Evolutionary conservation across 1,140 invertebrate species (phyloP).

Genomic region (Orchestia grillus): DNA sequence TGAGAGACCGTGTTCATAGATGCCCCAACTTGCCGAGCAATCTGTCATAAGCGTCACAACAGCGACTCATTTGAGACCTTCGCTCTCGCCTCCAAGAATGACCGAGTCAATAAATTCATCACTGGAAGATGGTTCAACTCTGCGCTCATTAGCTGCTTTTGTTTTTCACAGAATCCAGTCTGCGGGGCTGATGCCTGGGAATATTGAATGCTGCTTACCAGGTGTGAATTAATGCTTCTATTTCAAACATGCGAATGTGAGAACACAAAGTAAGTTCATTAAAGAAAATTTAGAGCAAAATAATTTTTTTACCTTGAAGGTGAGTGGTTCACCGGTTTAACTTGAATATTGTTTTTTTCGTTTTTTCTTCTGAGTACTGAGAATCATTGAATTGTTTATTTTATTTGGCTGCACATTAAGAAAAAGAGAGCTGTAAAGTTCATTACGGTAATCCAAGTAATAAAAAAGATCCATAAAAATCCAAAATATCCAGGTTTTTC

Average conservation of each 20-base stretch:
- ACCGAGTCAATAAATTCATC: not conserved
- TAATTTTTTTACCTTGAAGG: not conserved
- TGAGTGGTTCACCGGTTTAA: not conserved
- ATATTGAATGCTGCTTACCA: not conserved
- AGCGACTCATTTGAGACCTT: constrained; percentile 12
- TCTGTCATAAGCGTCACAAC: constrained; percentile 44
- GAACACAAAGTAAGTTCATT: not conserved
- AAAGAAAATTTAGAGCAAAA: not conserved
- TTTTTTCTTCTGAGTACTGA: not conserved
- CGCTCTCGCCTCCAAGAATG: not conserved
- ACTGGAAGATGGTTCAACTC: not conserved
- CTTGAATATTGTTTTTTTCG: not conserved
- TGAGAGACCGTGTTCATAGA: constrained; percentile 2
- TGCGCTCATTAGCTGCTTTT: not conserved
- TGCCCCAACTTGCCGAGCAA: not conserved
- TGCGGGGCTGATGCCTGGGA: not conserved
- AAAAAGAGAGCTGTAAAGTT: not conserved
- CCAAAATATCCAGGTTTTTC: not conserved
- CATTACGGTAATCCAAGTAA: not conserved
- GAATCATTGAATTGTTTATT: not conserved
- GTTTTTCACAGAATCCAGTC: not conserved
- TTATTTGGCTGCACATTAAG: not conserved
- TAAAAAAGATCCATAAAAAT: not conserved
- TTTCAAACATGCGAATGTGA: not conserved
- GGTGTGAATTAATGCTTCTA: not conserved